A percentile compares a stretch with the other conserved stretches of the same genome.
These are phyloP conservation scores for Acleris emargana DNA, from an alignment of 2,888 invertebrate species.

Conservation along the genomic window DNA sequence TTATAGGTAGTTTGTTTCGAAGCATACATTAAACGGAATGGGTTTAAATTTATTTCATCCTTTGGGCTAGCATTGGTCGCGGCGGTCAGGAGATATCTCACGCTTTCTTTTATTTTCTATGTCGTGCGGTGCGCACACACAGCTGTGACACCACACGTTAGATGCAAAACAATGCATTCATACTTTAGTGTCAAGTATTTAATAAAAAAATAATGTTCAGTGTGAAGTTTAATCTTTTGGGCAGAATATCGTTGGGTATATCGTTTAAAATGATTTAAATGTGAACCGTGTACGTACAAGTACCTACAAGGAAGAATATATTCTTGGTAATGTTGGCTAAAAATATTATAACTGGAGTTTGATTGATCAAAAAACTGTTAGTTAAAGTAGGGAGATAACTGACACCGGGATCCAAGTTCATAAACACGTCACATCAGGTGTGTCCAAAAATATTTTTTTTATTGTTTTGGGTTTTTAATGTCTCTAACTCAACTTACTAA, in stretches of 20 bases:
- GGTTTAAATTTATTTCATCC: constrained; percentile 14
- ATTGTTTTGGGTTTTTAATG: too few relatives aligned
- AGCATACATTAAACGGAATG: constrained; percentile 3
- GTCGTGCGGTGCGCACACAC: constrained; percentile 58
- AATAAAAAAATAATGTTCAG: constrained; percentile 1
- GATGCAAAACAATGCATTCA: constrained; percentile 36
- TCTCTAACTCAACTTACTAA: too few relatives aligned
- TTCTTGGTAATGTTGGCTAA: not conserved
- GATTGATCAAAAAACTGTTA: too few relatives aligned
- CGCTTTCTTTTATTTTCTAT: constrained; percentile 68
- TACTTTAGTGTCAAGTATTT: constrained; percentile 19
- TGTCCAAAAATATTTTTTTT: too few relatives aligned
- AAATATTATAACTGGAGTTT: not conserved
- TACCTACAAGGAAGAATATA: too few relatives aligned
- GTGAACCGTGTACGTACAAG: too few relatives aligned
- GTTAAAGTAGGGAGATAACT: too few relatives aligned
- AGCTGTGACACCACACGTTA: constrained; percentile 50
- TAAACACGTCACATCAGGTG: too few relatives aligned
- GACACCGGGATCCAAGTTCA: too few relatives aligned
- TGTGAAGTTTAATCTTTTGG: not conserved
- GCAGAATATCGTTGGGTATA: not conserved
- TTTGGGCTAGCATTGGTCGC: constrained; percentile 39
- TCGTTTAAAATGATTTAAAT: not conserved
- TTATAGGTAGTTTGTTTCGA: not conserved
- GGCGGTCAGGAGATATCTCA: constrained; percentile 52